Percentiles rank a stretch among this genome's conserved stretches.
These are phyloP conservation scores for Aplochiton taeniatus DNA, from an alignment of 2,797 vertebrate genomes.

Conservation along the genomic window DNA sequence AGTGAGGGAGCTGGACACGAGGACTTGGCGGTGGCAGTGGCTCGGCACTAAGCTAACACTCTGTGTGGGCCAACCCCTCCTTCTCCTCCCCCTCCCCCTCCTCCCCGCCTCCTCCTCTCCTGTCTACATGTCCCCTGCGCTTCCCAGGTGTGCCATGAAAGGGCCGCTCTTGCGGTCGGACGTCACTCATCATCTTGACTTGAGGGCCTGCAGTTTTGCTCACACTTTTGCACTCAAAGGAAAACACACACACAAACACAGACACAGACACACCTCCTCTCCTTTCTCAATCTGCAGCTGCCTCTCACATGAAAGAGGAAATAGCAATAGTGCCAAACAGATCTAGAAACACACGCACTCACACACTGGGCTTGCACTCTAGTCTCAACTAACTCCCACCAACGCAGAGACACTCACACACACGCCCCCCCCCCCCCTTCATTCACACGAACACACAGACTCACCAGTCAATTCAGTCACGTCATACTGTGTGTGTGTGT, in stretches of 20 bases:
- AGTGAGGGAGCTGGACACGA: not conserved
- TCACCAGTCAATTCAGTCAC: constrained; percentile 22
- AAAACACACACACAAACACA: constrained; percentile 2
- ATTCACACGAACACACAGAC: not conserved
- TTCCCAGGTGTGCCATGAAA: constrained; percentile 31
- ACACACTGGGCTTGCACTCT: too few species aligned
- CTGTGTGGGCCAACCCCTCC: not conserved
- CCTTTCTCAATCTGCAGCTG: not conserved
- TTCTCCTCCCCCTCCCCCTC: constrained; percentile 12
- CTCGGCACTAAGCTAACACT: not conserved
- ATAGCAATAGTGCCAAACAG: not conserved
- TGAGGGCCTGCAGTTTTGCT: constrained; percentile 15
- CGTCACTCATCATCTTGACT: constrained; percentile 1
- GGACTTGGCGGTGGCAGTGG: not conserved
- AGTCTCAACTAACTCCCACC: not conserved
- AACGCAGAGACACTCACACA: not conserved
- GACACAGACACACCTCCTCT: not conserved
- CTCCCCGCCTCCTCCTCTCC: constrained; percentile 11
- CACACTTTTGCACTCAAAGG: not conserved
- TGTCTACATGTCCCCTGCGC: constrained; percentile 17
- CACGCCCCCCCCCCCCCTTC: too few species aligned
- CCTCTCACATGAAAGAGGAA: not conserved
- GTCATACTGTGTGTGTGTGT: not conserved
- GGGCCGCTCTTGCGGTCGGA: constrained; percentile 25
- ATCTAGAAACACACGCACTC: too few species aligned